phyloP scores from a whole-genome alignment of 2,888 invertebrate genomes.

The Drosophila pseudotakahashii region DNA sequence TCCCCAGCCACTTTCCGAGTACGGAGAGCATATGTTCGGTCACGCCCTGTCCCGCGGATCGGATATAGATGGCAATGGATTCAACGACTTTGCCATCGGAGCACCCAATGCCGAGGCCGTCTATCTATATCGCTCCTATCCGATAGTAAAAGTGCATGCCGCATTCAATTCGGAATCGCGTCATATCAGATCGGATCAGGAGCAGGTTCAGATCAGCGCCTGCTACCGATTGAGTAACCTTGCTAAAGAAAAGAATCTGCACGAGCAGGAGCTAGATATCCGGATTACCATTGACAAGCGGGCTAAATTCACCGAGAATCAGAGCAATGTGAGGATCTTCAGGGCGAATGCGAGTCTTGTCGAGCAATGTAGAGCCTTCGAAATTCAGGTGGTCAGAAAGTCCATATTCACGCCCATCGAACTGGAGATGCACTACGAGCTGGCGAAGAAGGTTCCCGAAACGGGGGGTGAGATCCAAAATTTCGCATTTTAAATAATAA shows the following conservation, averaged over 20 bases:
- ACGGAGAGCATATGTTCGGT: background rate
- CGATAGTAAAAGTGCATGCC: background rate
- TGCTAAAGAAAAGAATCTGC: background rate
- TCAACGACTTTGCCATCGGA: constrained; percentile 3
- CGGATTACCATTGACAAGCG: constrained; percentile 1
- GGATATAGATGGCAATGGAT: constrained; percentile 3
- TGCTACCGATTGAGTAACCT: background rate
- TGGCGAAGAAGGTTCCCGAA: background rate
- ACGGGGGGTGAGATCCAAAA: background rate
- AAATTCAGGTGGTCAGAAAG: background rate
- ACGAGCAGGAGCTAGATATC: background rate
- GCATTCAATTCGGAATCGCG: background rate
- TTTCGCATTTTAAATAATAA: background rate
- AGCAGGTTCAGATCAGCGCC: background rate
- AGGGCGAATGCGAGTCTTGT: background rate
- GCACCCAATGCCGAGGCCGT: constrained; percentile 1
- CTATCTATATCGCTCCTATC: background rate
- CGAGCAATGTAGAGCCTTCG: background rate
- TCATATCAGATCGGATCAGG: background rate
- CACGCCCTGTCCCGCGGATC: constrained; percentile 4
- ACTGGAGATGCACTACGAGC: background rate
- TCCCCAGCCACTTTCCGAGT: too few species aligned
- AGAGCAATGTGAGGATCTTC: background rate
- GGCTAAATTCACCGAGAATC: background rate
- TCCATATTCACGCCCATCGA: background rate